These are phyloP conservation scores for Heliangelus exortis DNA, from an alignment of 2,797 vertebrate species.

Conservation along the genomic window DNA sequence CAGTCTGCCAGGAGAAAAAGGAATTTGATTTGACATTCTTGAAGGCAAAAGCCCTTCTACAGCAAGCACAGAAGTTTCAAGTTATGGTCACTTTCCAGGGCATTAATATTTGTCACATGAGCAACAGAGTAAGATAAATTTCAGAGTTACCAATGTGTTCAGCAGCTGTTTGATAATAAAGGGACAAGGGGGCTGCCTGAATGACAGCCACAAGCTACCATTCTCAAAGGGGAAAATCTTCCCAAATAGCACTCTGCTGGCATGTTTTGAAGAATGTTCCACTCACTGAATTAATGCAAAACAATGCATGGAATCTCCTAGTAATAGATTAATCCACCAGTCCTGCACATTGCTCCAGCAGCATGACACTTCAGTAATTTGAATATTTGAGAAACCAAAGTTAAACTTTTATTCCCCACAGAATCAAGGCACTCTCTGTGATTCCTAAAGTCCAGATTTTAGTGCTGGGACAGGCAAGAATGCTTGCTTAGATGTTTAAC, in stretches of 20 bases:
- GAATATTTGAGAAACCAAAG: background rate
- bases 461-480: background rate
- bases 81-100: background rate
- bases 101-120: background rate
- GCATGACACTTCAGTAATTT: fast-evolving
- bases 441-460: background rate
- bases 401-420: background rate
- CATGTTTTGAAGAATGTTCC: background rate
- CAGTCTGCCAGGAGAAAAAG: background rate
- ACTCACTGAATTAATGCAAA: background rate
- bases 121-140: background rate
- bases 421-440: background rate
- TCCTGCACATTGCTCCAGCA: background rate
- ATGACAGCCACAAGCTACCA: background rate
- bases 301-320: background rate
- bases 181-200: background rate
- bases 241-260: background rate
- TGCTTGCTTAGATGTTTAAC: background rate
- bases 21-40: background rate
- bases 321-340: background rate
- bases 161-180: background rate
- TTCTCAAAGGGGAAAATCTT: background rate
- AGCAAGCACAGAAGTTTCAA: background rate
- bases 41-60: background rate
- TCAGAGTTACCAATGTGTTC: background rate